Evolutionary conservation across 2,797 vertebrate species (phyloP).

Genomic region (Phoebastria nigripes): DNA sequence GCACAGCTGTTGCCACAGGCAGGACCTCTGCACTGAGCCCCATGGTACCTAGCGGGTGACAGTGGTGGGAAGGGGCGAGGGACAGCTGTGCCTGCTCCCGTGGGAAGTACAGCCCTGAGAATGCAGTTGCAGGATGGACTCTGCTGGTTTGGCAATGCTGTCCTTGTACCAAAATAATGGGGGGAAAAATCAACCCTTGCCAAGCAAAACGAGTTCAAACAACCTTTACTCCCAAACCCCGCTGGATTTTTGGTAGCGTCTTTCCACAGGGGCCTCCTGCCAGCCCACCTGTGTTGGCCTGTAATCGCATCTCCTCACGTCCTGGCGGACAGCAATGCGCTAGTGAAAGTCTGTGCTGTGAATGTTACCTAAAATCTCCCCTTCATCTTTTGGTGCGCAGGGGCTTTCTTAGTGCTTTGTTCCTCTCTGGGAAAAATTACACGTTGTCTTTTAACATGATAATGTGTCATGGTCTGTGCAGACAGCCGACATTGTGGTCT

Average conservation of each 20-base stretch:
- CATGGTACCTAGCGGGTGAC: rapidly evolving
- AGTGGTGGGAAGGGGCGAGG: not conserved
- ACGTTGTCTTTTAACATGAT: not conserved
- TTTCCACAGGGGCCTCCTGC: not conserved
- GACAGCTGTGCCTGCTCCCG: rapidly evolving
- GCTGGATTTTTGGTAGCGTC: not conserved
- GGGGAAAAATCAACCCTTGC: not conserved
- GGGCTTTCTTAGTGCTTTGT: not conserved
- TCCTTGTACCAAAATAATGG: not conserved
- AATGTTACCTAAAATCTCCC: not conserved
- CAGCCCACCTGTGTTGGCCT: not conserved
- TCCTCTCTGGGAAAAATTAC: not conserved
- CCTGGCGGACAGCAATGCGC: not conserved
- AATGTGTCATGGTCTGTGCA: not conserved
- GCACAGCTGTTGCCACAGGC: not conserved
- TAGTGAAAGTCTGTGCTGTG: not conserved
- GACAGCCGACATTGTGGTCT: not conserved
- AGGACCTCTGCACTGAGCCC: not conserved
- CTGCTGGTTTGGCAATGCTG: not conserved
- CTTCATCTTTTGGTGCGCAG: not conserved
- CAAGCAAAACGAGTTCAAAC: not conserved
- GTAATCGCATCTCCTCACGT: rapidly evolving
- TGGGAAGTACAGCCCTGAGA: not conserved
- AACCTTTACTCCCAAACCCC: not conserved
- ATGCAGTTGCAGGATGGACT: not conserved